Evolutionary conservation across 1,140 invertebrate genomes (phyloP).

Genomic region (Drosophila guanche): DNA sequence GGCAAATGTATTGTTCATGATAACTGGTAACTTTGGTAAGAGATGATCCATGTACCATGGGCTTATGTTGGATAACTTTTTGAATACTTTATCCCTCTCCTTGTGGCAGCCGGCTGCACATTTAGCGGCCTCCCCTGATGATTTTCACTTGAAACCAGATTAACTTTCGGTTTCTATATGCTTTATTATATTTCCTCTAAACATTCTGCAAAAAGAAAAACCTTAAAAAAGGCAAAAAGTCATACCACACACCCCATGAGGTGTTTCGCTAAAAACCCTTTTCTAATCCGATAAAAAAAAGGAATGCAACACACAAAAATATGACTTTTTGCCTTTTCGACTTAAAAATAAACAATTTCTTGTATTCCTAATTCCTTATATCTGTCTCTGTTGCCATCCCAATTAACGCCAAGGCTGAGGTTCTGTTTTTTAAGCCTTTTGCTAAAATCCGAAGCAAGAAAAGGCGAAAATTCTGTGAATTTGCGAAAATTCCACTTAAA

Average conservation of each 20-base stretch:
- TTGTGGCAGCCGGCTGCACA: neutral
- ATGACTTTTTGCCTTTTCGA: slow-evolving; percentile 79
- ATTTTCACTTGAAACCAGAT: slow-evolving; percentile 40
- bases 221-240: too few species aligned
- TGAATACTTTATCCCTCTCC: neutral
- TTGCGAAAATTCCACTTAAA: slow-evolving; percentile 49
- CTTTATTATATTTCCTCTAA: slow-evolving; percentile 24
- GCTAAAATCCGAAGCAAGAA: slow-evolving; percentile 17
- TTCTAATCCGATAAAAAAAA: slow-evolving; percentile 35
- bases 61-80: neutral
- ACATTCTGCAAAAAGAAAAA: slow-evolving; percentile 12
- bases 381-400: neutral
- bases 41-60: too few species aligned
- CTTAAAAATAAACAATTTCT: slow-evolving; percentile 37
- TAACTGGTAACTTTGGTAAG: neutral
- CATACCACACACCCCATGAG: slow-evolving; percentile 22
- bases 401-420: slow-evolving; percentile 50
- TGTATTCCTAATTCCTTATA: slow-evolving; percentile 14
- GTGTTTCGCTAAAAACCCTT: slow-evolving; percentile 17
- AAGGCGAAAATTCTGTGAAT: slow-evolving; percentile 45
- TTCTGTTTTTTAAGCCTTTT: slow-evolving; percentile 71
- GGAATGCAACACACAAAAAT: neutral
- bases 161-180: slow-evolving; percentile 52
- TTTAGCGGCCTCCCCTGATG: neutral
- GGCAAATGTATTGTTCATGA: slow-evolving; percentile 7